A percentile compares a stretch with the other conserved stretches of the same genome.
Conservation (phyloP, 2,888 invertebrate genomes). For the Lydus trimaculatus region DNA sequence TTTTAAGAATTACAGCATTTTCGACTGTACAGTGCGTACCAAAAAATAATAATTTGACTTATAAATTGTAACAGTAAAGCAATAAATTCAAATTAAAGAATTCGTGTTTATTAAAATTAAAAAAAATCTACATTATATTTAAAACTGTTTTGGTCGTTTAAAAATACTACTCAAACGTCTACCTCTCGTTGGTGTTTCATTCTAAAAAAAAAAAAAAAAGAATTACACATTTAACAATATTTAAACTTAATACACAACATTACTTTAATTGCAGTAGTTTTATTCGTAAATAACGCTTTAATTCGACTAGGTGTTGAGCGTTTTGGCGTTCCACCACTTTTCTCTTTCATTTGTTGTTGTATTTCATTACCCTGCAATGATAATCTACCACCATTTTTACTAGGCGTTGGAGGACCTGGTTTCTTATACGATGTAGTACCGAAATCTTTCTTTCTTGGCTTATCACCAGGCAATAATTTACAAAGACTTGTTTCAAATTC, state of each 20-base stretch:
- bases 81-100: no score
- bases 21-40: no score
- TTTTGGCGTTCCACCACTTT: conserved; percentile 58
- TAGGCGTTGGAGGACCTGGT: conserved; percentile 87
- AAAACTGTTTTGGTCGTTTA: conserved; percentile 30
- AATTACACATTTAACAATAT: neutral
- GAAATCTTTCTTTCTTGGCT: conserved; percentile 65
- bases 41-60: no score
- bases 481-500: conserved; percentile 58
- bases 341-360: conserved; percentile 65
- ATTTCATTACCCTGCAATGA: conserved; percentile 71
- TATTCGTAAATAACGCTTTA: conserved; percentile 66
- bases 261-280: conserved; percentile 54
- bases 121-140: no score
- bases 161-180: conserved; percentile 38
- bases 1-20: neutral
- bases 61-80: no score
- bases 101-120: no score
- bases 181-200: conserved; percentile 37
- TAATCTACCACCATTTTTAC: conserved; percentile 76
- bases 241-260: neutral
- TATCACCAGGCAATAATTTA: conserved; percentile 59
- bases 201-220: conserved; percentile 35
- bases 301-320: conserved; percentile 71
- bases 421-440: conserved; percentile 81